Conservation (phyloP, 2,797 vertebrate species). For the Lepilemur septentrionalis region DNA sequence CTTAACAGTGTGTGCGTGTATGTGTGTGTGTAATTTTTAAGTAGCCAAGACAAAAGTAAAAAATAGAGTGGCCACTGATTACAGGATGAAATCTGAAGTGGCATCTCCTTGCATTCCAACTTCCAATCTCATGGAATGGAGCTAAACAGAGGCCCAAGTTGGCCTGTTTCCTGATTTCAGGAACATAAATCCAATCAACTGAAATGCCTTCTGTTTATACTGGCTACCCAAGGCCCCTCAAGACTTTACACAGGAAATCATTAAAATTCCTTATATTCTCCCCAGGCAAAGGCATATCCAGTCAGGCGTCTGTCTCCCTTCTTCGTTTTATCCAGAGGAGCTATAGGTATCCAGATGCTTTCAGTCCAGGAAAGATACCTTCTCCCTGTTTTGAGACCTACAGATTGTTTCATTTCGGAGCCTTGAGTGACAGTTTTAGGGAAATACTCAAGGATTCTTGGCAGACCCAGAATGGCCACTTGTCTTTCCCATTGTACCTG, state of each 20-base stretch:
- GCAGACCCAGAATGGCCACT: not conserved
- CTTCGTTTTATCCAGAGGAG: not conserved
- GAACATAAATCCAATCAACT: constrained; percentile 67
- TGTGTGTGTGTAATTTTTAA: not conserved
- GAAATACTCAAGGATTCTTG: constrained; percentile 35
- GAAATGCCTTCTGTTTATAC: constrained; percentile 70
- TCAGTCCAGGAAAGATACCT: not conserved
- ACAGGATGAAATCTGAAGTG: constrained; percentile 47
- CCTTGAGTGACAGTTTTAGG: not conserved
- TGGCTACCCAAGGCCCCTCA: constrained; percentile 65
- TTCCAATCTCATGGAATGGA: constrained; percentile 19
- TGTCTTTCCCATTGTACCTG: constrained; percentile 26
- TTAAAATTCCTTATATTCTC: constrained; percentile 81
- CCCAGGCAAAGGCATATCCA: constrained; percentile 39
- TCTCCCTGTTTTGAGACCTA: not conserved
- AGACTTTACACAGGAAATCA: constrained; percentile 78
- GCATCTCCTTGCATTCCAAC: constrained; percentile 57
- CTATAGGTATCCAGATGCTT: constrained; percentile 23
- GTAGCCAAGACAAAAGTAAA: constrained; percentile 47
- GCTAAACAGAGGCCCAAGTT: constrained; percentile 45
- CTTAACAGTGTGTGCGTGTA: not conserved
- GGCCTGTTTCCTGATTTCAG: constrained; percentile 71
- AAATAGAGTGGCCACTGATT: constrained; percentile 23
- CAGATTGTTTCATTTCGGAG: not conserved
- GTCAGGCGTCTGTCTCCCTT: constrained; percentile 4